Percentiles rank a stretch among this genome's conserved stretches.
Evolutionary conservation across 2,113 vertebrate genomes (phyloP).

Genomic region (Mionectes macconnelli): DNA sequence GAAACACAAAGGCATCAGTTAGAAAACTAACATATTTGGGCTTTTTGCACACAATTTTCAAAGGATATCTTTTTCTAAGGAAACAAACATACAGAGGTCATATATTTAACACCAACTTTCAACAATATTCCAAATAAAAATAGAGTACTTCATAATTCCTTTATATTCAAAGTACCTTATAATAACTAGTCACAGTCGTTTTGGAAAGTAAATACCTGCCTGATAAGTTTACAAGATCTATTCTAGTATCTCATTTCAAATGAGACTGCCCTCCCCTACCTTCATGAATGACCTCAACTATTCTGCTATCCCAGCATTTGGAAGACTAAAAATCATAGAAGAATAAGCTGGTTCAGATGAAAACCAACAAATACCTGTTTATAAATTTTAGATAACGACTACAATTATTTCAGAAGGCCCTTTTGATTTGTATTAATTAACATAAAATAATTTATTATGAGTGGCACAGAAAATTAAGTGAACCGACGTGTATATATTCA

Average conservation of each 20-base stretch:
- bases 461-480: not conserved
- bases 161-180: not conserved
- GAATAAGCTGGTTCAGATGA: not conserved
- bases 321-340: not conserved
- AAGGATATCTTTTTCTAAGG: not conserved
- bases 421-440: not conserved
- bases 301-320: not conserved
- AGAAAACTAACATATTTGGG: not conserved
- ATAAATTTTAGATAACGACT: not conserved
- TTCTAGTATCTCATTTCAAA: not conserved
- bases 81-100: not conserved
- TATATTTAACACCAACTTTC: not conserved
- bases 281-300: constrained; percentile 34
- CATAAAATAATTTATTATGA: not conserved
- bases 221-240: not conserved
- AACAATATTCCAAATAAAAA: not conserved
- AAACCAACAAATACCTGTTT: not conserved
- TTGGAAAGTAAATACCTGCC: constrained; percentile 18
- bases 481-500: not conserved
- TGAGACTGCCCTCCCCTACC: not conserved
- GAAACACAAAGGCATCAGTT: not conserved
- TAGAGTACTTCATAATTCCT: not conserved
- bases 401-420: not conserved
- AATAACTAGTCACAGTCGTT: not conserved
- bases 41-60: not conserved